Conservation (phyloP, 2,113 vertebrate species). For the Tapirus terrestris region DNA sequence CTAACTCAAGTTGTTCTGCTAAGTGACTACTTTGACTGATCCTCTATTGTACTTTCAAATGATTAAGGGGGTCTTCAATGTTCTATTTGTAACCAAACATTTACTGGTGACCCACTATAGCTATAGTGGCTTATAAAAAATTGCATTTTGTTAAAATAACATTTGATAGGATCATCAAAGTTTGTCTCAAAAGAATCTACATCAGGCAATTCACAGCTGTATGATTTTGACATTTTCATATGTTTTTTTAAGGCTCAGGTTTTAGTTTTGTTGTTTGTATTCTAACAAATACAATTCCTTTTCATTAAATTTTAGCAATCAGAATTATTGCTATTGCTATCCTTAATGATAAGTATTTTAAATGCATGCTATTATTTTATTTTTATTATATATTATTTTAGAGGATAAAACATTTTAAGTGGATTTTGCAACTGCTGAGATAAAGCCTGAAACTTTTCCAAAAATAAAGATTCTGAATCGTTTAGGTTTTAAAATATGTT, state of each 20-base stretch:
- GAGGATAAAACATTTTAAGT: neutral
- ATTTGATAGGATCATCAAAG: neutral
- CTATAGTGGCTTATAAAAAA: neutral
- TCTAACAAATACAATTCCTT: slow-evolving; percentile 13
- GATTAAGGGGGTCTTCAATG: neutral
- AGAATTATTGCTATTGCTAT: neutral
- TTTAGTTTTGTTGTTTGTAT: neutral
- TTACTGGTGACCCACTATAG: neutral
- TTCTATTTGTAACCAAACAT: slow-evolving; percentile 44
- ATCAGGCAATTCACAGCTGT: neutral
- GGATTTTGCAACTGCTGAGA: neutral
- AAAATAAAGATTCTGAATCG: neutral
- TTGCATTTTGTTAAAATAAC: neutral
- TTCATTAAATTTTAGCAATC: slow-evolving; percentile 12
- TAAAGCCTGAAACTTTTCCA: neutral
- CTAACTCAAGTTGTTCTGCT: neutral
- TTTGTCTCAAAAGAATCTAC: slow-evolving; percentile 8
- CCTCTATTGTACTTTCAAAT: neutral
- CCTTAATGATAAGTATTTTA: neutral
- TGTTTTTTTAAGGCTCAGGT: neutral
- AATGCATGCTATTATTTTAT: neutral
- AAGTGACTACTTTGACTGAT: neutral
- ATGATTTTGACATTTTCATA: slow-evolving; percentile 10
- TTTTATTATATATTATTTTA: slow-evolving; percentile 29
- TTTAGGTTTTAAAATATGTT: slow-evolving; percentile 37